Percentiles rank a stretch among this genome's conserved stretches.
phyloP scores from a whole-genome alignment of 2,888 invertebrate species.

The Tromatobia lineatoria region DNA sequence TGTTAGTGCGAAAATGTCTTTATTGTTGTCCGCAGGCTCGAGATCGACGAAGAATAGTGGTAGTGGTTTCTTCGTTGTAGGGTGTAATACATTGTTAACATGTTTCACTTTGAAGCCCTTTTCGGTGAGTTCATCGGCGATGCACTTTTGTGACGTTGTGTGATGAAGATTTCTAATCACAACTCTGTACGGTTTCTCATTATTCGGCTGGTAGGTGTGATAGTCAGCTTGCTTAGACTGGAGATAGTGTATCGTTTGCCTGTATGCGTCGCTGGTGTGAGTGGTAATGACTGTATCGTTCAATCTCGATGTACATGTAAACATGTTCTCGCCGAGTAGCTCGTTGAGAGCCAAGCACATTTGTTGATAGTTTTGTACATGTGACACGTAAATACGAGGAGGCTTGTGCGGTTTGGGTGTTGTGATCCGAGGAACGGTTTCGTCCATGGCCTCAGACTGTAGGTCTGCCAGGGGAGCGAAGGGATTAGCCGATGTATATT shows the following conservation, averaged over 20 bases:
- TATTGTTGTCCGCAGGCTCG: too few relatives aligned
- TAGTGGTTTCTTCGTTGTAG: conserved; percentile 63
- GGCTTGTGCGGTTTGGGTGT: neutral
- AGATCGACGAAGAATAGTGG: conserved; percentile 52
- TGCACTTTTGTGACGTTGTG: conserved; percentile 46
- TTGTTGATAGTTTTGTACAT: conserved; percentile 21
- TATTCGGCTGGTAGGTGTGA: conserved; percentile 60
- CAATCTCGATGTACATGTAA: conserved; percentile 1
- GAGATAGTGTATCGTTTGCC: conserved; percentile 38
- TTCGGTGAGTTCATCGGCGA: conserved; percentile 57
- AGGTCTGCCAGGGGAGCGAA: too few relatives aligned
- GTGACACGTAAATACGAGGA: conserved; percentile 18
- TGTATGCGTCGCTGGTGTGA: conserved; percentile 29
- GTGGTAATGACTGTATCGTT: neutral
- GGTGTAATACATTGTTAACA: conserved; percentile 55
- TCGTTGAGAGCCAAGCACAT: conserved; percentile 19
- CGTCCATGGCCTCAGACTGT: too few relatives aligned
- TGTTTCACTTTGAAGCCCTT: conserved; percentile 63
- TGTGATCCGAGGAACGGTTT: neutral
- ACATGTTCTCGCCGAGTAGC: conserved; percentile 12
- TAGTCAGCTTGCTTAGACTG: conserved; percentile 46
- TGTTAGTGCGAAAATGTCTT: conserved; percentile 62
- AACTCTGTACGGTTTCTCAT: conserved; percentile 56
- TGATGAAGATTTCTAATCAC: conserved; percentile 65
- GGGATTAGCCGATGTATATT: too few relatives aligned